Evolutionary conservation across 2,797 vertebrate genomes (phyloP), one percentile per base, ranked within the genome.

Genomic region (Myripristis jacobus): DNA sequence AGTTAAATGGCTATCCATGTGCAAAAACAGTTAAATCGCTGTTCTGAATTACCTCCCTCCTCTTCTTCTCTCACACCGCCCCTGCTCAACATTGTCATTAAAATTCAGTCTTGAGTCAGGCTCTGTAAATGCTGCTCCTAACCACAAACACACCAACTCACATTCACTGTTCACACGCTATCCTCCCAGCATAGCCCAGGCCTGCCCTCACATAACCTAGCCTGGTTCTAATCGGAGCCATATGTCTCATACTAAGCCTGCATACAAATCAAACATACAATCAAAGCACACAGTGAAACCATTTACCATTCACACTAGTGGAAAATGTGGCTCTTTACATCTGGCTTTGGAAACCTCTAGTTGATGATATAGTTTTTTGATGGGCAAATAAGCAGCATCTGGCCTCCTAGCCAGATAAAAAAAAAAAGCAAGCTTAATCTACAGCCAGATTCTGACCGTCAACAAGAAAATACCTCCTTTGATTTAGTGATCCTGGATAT

Each of bases 121-220:
- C 79, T 73, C 77, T 76, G 70, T 67, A 78, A 79, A 67, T 70
- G 81, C 77, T 46, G 68, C 64, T 80, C 66, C 78, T 44, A 77
- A 86, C 89, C 75, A 83, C 85, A 85, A 88, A 77, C 7, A 16
- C 73, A 88, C 70, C 75, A 87, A 82, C 79, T 77, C 65, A 77
- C 86, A 91, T 72, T 87, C 41, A 72, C 71, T 70, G 64, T 83
- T 92, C 84, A 89, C 88, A 92, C 90, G 88, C 84, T 72, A 91
- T 84, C 81, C 77, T 84, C 59, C 56, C 46, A 18, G 46, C 66
- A 72, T 68, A 61, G 65, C 69, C 22, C 58, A 65, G 66, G 70
- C 75, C 73, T 87, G 88, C 80, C 89, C 87, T 84, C 72, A 24
- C 63, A 81, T 87, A 87, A 88, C 85, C 86, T 50, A 84, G 83